Evolutionary conservation across 2,113 vertebrate genomes (phyloP).

Genomic region (Oplegnathus fasciatus): DNA sequence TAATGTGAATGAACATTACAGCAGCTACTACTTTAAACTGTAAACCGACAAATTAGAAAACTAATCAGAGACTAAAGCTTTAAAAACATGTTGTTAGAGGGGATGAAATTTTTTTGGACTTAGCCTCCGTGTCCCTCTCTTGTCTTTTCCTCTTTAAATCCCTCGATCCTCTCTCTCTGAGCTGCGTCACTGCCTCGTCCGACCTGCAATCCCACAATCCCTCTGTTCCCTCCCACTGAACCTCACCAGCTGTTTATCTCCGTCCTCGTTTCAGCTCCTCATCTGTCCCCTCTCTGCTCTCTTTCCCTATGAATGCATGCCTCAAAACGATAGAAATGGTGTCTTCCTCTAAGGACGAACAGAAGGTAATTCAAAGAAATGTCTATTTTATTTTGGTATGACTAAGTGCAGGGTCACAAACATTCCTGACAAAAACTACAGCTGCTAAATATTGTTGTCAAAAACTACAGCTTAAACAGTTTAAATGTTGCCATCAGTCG

Average conservation of each 20-base stretch:
- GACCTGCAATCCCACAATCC: constrained; percentile 20
- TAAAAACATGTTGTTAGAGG: neutral
- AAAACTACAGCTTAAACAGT: neutral
- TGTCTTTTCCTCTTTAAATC: constrained; percentile 28
- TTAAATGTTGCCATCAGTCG: neutral
- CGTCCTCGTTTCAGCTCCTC: neutral
- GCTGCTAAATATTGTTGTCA: neutral
- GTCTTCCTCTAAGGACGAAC: neutral
- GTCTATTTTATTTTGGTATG: neutral
- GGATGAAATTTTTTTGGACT: constrained; percentile 1
- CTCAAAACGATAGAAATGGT: neutral
- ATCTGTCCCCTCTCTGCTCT: neutral
- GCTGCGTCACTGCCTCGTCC: neutral
- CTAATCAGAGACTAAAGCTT: neutral
- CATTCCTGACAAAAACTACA: neutral
- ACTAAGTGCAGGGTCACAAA: neutral
- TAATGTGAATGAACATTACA: neutral
- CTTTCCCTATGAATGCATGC: neutral
- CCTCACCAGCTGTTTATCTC: constrained; percentile 5
- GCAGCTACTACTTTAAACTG: neutral
- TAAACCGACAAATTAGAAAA: neutral
- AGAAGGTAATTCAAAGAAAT: neutral
- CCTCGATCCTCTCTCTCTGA: constrained; percentile 14
- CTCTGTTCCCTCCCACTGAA: constrained; percentile 20
- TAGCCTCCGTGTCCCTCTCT: neutral